Evolutionary conservation across 2,113 vertebrate genomes (phyloP).

Genomic region (Rhinopomastus cyanomelas): DNA sequence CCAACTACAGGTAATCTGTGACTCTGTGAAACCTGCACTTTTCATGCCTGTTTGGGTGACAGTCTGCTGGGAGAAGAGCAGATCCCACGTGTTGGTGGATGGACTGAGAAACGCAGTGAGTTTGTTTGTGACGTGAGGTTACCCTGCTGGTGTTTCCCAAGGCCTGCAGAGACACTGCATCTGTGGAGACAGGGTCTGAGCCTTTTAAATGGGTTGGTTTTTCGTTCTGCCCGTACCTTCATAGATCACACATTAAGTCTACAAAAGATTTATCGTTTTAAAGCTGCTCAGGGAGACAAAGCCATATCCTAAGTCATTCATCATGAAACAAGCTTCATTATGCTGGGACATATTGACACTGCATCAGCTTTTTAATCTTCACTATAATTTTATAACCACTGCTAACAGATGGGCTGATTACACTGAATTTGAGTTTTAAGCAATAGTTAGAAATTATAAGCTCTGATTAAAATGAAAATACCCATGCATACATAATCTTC

Average conservation of each 20-base stretch:
- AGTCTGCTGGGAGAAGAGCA: background rate
- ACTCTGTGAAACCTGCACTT: background rate
- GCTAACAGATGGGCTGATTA: constrained; percentile 65
- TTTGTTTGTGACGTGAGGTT: background rate
- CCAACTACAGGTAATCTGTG: too few relatives aligned
- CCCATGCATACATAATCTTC: constrained; percentile 4
- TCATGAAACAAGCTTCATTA: constrained; percentile 46
- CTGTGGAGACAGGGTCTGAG: background rate
- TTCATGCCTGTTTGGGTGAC: background rate
- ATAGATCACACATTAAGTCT: background rate
- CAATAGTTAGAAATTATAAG: constrained; percentile 49
- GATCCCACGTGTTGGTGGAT: background rate
- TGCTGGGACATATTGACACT: constrained; percentile 39
- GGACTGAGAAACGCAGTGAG: background rate
- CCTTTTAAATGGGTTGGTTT: background rate
- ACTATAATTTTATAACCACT: constrained; percentile 42
- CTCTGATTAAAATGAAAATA: constrained; percentile 41
- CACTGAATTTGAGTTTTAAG: constrained; percentile 52
- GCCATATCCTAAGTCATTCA: constrained; percentile 11
- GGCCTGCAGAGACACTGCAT: background rate
- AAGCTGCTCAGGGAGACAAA: constrained; percentile 11
- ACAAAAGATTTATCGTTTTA: background rate
- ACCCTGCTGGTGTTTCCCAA: background rate
- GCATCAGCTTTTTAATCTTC: constrained; percentile 53
- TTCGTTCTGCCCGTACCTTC: background rate